Conservation (phyloP, 2,113 vertebrate species). For the Melanerpes aurifrons region DNA sequence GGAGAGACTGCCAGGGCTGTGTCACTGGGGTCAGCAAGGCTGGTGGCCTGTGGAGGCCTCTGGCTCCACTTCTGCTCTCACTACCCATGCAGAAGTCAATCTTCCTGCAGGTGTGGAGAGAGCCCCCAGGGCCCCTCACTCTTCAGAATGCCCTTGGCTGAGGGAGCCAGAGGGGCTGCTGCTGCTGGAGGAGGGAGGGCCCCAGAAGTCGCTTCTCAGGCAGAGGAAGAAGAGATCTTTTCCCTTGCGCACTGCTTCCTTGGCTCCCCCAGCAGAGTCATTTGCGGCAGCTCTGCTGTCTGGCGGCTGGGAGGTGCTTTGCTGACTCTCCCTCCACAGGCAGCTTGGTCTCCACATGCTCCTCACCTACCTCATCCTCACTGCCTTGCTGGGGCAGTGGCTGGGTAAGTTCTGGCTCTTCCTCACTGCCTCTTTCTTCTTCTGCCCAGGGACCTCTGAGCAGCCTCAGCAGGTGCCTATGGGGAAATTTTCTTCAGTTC, state of each 20-base stretch:
- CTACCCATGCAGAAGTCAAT: neutral
- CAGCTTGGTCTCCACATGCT: neutral
- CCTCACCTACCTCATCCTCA: rapidly evolving
- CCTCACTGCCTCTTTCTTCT: rapidly evolving
- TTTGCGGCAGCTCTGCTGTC: neutral
- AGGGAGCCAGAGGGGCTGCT: neutral
- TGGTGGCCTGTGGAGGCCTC: too few relatives aligned
- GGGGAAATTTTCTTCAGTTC: rapidly evolving
- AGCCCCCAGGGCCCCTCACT: rapidly evolving
- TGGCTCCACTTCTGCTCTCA: too few relatives aligned
- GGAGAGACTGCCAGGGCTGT: too few relatives aligned
- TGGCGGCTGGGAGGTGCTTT: neutral
- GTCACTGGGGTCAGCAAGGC: too few relatives aligned
- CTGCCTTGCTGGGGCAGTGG: neutral
- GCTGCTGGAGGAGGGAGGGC: neutral
- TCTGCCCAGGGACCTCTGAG: rapidly evolving
- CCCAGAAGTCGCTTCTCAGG: neutral
- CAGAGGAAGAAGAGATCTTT: too few relatives aligned
- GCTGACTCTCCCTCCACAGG: neutral
- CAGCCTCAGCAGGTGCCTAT: rapidly evolving
- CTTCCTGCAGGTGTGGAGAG: rapidly evolving
- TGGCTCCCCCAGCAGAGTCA: neutral
- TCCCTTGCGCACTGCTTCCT: too few relatives aligned
- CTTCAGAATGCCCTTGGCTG: neutral
- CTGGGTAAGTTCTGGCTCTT: neutral